These are phyloP conservation scores for Notospermus geniculatus DNA, from an alignment of 1,140 invertebrate species.

Conservation along the genomic window DNA sequence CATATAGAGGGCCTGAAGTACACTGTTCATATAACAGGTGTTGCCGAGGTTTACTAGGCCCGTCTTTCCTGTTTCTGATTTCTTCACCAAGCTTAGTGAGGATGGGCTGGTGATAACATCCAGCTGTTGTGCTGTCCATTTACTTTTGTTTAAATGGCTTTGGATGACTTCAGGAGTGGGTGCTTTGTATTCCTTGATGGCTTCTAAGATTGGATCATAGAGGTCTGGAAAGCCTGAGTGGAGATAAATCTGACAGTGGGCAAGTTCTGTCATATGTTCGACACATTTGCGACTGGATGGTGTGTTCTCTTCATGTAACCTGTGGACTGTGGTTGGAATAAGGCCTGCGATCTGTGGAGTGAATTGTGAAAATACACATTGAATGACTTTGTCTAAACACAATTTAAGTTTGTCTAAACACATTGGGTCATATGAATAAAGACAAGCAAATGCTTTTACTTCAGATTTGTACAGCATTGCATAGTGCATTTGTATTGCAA, in stretches of 20 bases:
- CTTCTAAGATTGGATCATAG: conserved; percentile 47
- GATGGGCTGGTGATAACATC: conserved; percentile 1
- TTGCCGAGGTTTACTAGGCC: conserved; percentile 73
- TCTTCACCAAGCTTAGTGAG: conserved; percentile 12
- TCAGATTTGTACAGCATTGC: no score
- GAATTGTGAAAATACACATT: no score
- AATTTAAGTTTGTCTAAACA: no score
- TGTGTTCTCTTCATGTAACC: conserved; percentile 26
- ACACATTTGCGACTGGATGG: conserved; percentile 21
- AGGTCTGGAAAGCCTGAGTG: conserved; percentile 53
- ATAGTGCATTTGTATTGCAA: no score
- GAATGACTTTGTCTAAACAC: neutral
- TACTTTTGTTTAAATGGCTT: conserved; percentile 25
- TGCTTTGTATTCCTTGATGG: conserved; percentile 37
- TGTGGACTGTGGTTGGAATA: conserved; percentile 25
- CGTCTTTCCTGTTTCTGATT: conserved; percentile 46
- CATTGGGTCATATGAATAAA: no score
- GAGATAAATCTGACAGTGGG: conserved; percentile 45
- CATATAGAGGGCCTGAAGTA: conserved; percentile 69
- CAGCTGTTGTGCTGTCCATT: conserved; percentile 31
- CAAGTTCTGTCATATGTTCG: conserved; percentile 28
- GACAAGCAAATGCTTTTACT: no score
- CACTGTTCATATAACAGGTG: conserved; percentile 53
- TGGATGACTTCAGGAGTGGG: conserved; percentile 33
- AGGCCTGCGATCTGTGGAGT: conserved; percentile 36